phyloP scores from a whole-genome alignment of 2,797 vertebrate genomes.

The Erpetoichthys calabaricus region DNA sequence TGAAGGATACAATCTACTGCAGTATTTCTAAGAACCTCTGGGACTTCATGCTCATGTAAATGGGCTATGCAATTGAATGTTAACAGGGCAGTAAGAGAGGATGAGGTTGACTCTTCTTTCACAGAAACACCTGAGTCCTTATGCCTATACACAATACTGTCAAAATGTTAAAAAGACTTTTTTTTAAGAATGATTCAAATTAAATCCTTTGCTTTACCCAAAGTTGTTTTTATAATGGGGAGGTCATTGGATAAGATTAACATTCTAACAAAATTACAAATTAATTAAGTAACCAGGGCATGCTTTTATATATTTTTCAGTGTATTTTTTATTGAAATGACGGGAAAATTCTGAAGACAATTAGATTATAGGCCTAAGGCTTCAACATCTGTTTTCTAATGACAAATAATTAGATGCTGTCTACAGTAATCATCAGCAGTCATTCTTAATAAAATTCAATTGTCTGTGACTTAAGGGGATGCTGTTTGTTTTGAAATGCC shows the following conservation, averaged over 20 bases:
- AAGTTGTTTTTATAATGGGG: background rate
- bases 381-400: slow-evolving; percentile 84
- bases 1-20: no score
- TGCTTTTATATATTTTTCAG: background rate
- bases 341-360: slow-evolving; percentile 30
- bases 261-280: background rate
- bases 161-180: no score
- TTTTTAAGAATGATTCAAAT: no score
- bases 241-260: background rate
- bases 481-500: background rate
- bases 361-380: slow-evolving; percentile 46
- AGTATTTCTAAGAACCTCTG: no score
- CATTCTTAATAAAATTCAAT: slow-evolving; percentile 49
- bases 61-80: no score
- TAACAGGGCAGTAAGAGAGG: no score
- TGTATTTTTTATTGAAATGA: background rate
- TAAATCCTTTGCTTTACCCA: no score
- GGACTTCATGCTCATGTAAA: no score
- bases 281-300: background rate
- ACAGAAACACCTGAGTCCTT: no score
- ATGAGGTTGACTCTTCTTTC: no score
- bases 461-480: slow-evolving; percentile 13
- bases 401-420: slow-evolving; percentile 84
- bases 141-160: no score
- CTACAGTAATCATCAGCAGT: slow-evolving; percentile 69